phyloP scores from a whole-genome alignment of 2,888 invertebrate genomes.

The Torymus aiolomorphi region DNA sequence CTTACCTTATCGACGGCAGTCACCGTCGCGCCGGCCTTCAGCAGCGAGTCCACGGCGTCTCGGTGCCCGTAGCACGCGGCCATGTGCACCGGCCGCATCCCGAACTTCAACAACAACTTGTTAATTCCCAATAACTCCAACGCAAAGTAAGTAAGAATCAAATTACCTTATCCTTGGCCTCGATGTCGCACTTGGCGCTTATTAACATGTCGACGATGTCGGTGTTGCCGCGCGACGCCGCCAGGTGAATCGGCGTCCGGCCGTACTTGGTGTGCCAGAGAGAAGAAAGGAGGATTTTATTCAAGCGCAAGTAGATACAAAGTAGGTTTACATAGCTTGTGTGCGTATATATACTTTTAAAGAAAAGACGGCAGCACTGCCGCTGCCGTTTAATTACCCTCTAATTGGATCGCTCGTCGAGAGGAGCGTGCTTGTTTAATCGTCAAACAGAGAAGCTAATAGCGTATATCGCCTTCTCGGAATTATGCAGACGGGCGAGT shows the following conservation, averaged over 20 bases:
- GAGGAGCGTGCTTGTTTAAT: too few species aligned
- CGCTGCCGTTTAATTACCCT: too few species aligned
- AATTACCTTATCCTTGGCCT: constrained; percentile 83
- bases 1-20: constrained; percentile 84
- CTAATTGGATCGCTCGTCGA: too few species aligned
- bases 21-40: constrained; percentile 83
- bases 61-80: constrained; percentile 86
- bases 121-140: neutral
- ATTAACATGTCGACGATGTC: constrained; percentile 85
- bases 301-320: neutral
- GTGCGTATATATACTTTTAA: too few species aligned
- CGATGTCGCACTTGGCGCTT: constrained; percentile 84
- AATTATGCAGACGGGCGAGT: too few species aligned
- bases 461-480: too few species aligned
- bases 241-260: constrained; percentile 86
- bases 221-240: constrained; percentile 83
- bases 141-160: neutral
- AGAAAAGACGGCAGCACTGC: too few species aligned
- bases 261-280: constrained; percentile 79
- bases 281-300: constrained; percentile 47
- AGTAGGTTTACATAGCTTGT: too few species aligned
- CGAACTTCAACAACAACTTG: constrained; percentile 77
- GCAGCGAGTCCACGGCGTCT: constrained; percentile 83
- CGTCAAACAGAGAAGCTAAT: too few species aligned
- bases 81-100: constrained; percentile 85